phyloP scores from a whole-genome alignment of 1,140 invertebrate species.

The Heliconius hermathena region DNA sequence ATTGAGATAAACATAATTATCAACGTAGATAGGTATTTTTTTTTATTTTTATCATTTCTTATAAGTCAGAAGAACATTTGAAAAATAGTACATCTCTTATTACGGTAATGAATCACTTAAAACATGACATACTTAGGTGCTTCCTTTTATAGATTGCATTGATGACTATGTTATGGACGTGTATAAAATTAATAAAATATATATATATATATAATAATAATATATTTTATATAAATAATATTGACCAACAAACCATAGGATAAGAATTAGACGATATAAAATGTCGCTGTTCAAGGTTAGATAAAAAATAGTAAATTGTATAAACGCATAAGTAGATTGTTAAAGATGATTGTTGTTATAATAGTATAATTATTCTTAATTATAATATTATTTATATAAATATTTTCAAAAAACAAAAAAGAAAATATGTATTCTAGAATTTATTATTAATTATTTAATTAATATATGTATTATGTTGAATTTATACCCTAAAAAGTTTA shows the following conservation, averaged over 20 bases:
- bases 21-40: too few species aligned
- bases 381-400: too few species aligned
- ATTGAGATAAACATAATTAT: too few species aligned
- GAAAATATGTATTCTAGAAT: not conserved
- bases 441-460: too few species aligned
- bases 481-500: too few species aligned
- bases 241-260: slow-evolving; percentile 12
- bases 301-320: not conserved
- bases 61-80: not conserved
- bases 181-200: not conserved
- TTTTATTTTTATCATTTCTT: too few species aligned
- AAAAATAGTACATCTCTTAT: not conserved
- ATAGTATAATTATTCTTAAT: not conserved
- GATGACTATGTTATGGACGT: not conserved
- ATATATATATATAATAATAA: too few species aligned
- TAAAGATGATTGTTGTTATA: not conserved
- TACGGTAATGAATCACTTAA: not conserved
- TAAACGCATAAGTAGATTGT: not conserved
- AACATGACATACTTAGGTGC: too few species aligned
- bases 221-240: not conserved
- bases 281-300: not conserved
- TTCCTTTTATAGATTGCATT: too few species aligned
- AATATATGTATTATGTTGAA: too few species aligned
- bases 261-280: slow-evolving; percentile 6
- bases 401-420: not conserved